These are phyloP conservation scores for Hippocampus barbouri DNA, from an alignment of 2,113 vertebrate species.

Conservation along the genomic window DNA sequence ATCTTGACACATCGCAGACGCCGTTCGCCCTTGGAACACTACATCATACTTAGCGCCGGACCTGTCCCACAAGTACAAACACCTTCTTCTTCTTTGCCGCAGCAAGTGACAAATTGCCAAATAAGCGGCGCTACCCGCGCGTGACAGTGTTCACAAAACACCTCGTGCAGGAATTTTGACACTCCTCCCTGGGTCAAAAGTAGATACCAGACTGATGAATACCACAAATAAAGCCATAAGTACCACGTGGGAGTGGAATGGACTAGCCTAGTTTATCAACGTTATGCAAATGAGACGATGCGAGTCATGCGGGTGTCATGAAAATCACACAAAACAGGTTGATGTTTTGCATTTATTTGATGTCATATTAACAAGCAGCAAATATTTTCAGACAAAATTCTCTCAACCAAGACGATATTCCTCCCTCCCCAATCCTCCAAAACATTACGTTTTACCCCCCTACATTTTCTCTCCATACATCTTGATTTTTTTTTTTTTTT, in stretches of 20 bases:
- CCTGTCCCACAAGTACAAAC: slow-evolving; percentile 42
- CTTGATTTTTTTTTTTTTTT: background rate
- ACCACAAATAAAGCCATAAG: slow-evolving; percentile 50
- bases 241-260: slow-evolving; percentile 45
- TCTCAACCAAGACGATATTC: too few species aligned
- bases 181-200: slow-evolving; percentile 12
- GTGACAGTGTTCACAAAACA: slow-evolving; percentile 39
- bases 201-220: slow-evolving; percentile 41
- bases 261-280: slow-evolving; percentile 46
- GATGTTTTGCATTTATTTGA: too few species aligned
- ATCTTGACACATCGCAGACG: background rate
- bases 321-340: background rate
- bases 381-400: too few species aligned
- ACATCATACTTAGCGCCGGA: slow-evolving; percentile 32
- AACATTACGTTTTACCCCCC: too few species aligned
- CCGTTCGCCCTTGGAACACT: slow-evolving; percentile 8
- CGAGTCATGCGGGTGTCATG: slow-evolving; percentile 7
- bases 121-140: slow-evolving; percentile 29
- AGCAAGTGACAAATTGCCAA: slow-evolving; percentile 55
- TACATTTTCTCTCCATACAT: too few species aligned
- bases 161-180: slow-evolving; percentile 26
- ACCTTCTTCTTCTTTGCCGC: slow-evolving; percentile 46
- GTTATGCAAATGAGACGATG: slow-evolving; percentile 21
- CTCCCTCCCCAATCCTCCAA: too few species aligned
- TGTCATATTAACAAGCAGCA: too few species aligned